phyloP scores from a whole-genome alignment of 2,797 vertebrate genomes.

The Amblyopsis hoosieri region DNA sequence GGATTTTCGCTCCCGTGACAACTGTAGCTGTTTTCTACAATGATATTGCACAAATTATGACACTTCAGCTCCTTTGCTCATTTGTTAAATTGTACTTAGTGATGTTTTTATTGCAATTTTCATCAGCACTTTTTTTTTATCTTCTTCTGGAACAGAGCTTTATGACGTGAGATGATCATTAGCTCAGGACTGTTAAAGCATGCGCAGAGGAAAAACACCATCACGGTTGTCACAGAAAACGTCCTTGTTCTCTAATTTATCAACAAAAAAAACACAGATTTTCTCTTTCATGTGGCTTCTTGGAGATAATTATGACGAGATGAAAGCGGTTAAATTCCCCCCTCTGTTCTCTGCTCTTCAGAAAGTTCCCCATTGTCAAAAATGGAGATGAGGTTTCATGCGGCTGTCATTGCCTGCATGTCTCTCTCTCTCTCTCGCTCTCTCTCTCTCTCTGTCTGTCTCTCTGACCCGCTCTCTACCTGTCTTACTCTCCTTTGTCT shows the following conservation, averaged over 20 bases:
- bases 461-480: conserved; percentile 31
- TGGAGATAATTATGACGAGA: conserved; percentile 84
- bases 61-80: conserved; percentile 59
- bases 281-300: conserved; percentile 79
- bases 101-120: conserved; percentile 75
- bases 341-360: conserved; percentile 79
- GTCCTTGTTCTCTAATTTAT: conserved; percentile 82
- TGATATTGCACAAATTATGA: conserved; percentile 64
- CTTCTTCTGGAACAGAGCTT: conserved; percentile 41
- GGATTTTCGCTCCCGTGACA: conserved; percentile 32
- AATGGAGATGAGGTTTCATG: conserved; percentile 82
- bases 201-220: conserved; percentile 74
- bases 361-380: conserved; percentile 83
- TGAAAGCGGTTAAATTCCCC: conserved; percentile 82
- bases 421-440: conserved; percentile 56
- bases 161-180: conserved; percentile 73
- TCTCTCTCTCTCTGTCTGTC: neutral
- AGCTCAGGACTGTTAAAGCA: conserved; percentile 71
- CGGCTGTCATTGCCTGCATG: conserved; percentile 76
- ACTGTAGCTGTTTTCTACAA: conserved; percentile 54
- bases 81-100: conserved; percentile 76
- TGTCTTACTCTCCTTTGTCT: conserved; percentile 65
- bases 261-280: conserved; percentile 81
- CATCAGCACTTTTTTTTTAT: conserved; percentile 50
- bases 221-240: conserved; percentile 79